These are phyloP conservation scores for Caenorhabditis wallacei DNA, from an alignment of 2,888 invertebrate species.

Conservation along the genomic window DNA sequence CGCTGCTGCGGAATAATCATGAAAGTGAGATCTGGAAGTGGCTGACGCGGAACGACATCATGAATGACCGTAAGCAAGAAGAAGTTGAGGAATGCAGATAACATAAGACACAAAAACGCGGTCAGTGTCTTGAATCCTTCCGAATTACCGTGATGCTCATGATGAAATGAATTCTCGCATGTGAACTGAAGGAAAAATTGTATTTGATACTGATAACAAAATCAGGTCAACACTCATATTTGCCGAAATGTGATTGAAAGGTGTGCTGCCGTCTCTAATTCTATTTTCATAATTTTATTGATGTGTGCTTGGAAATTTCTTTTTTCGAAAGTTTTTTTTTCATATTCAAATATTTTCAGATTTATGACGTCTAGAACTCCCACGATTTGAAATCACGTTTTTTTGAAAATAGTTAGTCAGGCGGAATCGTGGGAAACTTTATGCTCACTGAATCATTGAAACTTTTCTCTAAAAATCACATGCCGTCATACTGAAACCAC, in stretches of 20 bases:
- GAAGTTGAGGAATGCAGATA: conserved; percentile 82
- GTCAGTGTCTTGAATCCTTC: conserved; percentile 79
- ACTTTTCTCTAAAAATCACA: conserved; percentile 15
- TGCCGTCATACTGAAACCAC: conserved; percentile 14
- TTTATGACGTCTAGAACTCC: background rate
- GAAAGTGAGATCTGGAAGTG: conserved; percentile 81
- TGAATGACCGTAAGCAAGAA: conserved; percentile 83
- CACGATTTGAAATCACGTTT: background rate
- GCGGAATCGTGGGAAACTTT: background rate
- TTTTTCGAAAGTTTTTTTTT: background rate
- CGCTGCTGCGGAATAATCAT: conserved; percentile 81
- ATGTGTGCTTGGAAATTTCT: background rate
- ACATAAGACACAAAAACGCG: conserved; percentile 79
- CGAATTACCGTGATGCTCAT: conserved; percentile 49
- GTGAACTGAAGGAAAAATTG: conserved; percentile 10
- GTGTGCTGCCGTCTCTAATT: background rate
- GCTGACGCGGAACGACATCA: conserved; percentile 80
- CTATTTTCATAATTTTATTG: too few relatives aligned
- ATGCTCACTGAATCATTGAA: conserved; percentile 6
- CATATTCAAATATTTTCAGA: background rate
- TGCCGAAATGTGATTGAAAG: background rate
- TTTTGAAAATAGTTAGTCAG: conserved; percentile 2
- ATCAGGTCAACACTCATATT: background rate
- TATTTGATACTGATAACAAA: background rate
- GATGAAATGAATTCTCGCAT: conserved; percentile 2